Base-by-base conservation (phyloP, 2,113 vertebrate species). In the Cebus imitator region DNA sequence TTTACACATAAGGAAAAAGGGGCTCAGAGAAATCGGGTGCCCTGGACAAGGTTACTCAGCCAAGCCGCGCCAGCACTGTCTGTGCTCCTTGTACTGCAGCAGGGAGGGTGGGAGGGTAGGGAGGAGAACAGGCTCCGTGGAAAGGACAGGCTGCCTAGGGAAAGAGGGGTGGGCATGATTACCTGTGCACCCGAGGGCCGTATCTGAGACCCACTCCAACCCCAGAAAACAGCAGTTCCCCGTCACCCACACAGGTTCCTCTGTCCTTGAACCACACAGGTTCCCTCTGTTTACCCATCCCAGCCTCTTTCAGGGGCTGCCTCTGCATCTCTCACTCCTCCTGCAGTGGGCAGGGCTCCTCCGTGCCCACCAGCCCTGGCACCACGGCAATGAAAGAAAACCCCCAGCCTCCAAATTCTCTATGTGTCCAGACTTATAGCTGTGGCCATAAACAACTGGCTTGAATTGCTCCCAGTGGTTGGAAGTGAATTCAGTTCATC, bases 401-500 rank as follows among this genome's bases (percentile, higher is more conserved):
- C 11, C 52, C 18, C 50, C 23, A 91, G 48, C 21, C n/a, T 61
- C 1, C 20, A 10, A 25, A 8, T 55, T 40, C 55, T 40, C 50
- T 17, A 52, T 70, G 43, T 13, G 8, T 37, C 37, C 75, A 35
- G 17, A 57, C 73, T 61, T 30, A 20, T 6, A 86, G 87, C 40
- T 23, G 10, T 37, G 23, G 50, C 55, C 40, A 2, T 10, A 27
- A 32, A 45, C 58, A 48, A 21, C 72, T 43, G 43, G 55, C 86
- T 45, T 61, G 27, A 79, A 83, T 73, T 75, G 30, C 40, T 82
- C 35, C 84, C 57, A 37, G 72, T 87, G 94, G 58, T 94, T 89
- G 57, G 40, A 96, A 93, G 82, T 80, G 94, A 78, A 88, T 95
- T 78, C 52, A 50, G 50, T 35, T 86, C 58, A 58, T 82, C 21